Conservation (phyloP, 1,140 invertebrate genomes). For the Caerostris darwini region DNA sequence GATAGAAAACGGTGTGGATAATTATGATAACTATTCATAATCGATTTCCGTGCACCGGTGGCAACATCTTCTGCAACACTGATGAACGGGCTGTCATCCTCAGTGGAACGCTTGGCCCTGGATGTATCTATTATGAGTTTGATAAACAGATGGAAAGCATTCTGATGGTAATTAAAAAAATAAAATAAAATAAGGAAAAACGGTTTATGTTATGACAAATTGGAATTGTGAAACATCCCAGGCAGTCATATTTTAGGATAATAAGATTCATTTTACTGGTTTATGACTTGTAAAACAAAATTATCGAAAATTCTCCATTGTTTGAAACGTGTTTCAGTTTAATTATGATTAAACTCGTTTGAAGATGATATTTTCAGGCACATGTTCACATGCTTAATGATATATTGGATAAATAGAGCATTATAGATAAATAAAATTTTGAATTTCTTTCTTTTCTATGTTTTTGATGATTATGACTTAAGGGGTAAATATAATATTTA, state of each 20-base stretch:
- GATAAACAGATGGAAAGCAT: not conserved
- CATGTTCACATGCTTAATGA: not conserved
- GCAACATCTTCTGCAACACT: slow-evolving; percentile 10
- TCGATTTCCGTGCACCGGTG: slow-evolving; percentile 23
- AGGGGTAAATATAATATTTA: not conserved
- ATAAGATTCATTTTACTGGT: not conserved
- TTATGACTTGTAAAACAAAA: not conserved
- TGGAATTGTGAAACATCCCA: not conserved
- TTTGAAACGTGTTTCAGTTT: not conserved
- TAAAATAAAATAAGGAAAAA: not conserved
- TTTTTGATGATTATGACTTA: not conserved
- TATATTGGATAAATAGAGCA: not conserved
- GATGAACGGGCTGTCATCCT: slow-evolving; percentile 40
- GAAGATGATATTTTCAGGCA: not conserved
- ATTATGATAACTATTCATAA: slow-evolving; percentile 66
- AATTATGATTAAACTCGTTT: not conserved
- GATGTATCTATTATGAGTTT: slow-evolving; percentile 28
- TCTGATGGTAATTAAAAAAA: not conserved
- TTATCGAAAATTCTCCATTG: not conserved
- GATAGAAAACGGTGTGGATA: slow-evolving; percentile 52
- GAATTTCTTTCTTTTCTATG: not conserved
- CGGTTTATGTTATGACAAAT: not conserved
- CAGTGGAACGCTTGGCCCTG: not conserved
- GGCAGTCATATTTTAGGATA: not conserved
- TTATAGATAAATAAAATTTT: not conserved